Conservation (phyloP, 2,888 invertebrate genomes). For the Tyria jacobaeae region DNA sequence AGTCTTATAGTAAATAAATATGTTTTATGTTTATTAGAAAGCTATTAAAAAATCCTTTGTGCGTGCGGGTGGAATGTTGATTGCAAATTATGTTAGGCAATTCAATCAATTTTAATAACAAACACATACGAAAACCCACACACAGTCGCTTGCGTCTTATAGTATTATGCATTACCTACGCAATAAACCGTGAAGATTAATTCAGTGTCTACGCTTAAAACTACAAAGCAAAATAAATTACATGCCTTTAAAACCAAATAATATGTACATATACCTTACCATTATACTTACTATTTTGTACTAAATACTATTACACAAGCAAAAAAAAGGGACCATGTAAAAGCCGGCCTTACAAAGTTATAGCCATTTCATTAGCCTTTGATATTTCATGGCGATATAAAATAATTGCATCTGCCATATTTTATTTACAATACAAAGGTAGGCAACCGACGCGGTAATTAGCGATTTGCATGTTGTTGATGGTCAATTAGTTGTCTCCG, state of each 20-base stretch:
- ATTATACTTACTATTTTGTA: too few species aligned
- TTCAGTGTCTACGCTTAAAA: neutral
- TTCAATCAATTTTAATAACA: too few species aligned
- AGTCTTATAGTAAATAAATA: too few species aligned
- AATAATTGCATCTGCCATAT: conserved; percentile 62
- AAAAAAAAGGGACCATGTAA: conserved; percentile 24
- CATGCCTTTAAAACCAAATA: neutral
- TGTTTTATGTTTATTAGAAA: too few species aligned
- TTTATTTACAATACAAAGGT: conserved; percentile 64
- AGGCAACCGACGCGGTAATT: conserved; percentile 68
- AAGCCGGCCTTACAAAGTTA: conserved; percentile 29
- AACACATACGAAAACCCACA: too few species aligned
- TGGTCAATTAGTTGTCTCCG: conserved; percentile 75
- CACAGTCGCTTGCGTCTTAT: too few species aligned
- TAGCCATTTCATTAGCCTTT: conserved; percentile 43
- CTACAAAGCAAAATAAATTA: too few species aligned
- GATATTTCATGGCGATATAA: conserved; percentile 49
- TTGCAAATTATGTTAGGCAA: too few species aligned
- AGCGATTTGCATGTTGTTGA: conserved; percentile 76
- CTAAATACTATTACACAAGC: conserved; percentile 14
- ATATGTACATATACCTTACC: neutral
- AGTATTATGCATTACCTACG: too few species aligned
- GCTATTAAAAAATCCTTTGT: too few species aligned
- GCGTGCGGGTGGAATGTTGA: too few species aligned
- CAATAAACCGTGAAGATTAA: neutral